phyloP scores from a whole-genome alignment of 1,140 invertebrate genomes.

The Brachionus plicatilis region DNA sequence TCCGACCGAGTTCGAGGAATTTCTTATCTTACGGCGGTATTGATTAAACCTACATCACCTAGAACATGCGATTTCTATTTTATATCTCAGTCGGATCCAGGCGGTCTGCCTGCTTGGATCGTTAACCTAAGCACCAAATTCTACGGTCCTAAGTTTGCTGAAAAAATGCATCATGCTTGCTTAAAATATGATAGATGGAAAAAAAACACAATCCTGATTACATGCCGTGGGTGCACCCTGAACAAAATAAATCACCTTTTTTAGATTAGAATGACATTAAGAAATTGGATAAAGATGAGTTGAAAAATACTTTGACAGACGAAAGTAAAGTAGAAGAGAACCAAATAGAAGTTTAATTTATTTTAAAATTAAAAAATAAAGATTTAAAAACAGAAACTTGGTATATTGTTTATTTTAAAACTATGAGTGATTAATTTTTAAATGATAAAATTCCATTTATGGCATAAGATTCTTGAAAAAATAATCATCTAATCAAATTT shows the following conservation, averaged over 20 bases:
- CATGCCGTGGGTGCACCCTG: conserved; percentile 77
- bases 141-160: conserved; percentile 68
- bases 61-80: conserved; percentile 71
- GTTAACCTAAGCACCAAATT: conserved; percentile 80
- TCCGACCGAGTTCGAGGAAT: conserved; percentile 72
- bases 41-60: conserved; percentile 55
- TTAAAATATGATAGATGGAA: conserved; percentile 74
- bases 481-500: background rate
- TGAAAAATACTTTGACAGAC: background rate
- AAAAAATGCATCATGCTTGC: conserved; percentile 69
- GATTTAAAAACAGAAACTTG: too few relatives aligned
- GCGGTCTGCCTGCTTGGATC: conserved; percentile 77
- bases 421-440: background rate
- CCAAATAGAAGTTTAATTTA: background rate
- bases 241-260: background rate
- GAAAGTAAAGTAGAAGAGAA: background rate
- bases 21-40: conserved; percentile 67
- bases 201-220: conserved; percentile 65
- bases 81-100: conserved; percentile 79
- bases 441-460: background rate
- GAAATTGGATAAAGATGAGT: background rate
- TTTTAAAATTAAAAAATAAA: too few relatives aligned
- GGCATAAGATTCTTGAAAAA: background rate
- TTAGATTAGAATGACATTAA: background rate
- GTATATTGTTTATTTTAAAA: too few relatives aligned